phyloP scores from a whole-genome alignment of 2,113 vertebrate genomes.

The Podarcis raffonei region DNA sequence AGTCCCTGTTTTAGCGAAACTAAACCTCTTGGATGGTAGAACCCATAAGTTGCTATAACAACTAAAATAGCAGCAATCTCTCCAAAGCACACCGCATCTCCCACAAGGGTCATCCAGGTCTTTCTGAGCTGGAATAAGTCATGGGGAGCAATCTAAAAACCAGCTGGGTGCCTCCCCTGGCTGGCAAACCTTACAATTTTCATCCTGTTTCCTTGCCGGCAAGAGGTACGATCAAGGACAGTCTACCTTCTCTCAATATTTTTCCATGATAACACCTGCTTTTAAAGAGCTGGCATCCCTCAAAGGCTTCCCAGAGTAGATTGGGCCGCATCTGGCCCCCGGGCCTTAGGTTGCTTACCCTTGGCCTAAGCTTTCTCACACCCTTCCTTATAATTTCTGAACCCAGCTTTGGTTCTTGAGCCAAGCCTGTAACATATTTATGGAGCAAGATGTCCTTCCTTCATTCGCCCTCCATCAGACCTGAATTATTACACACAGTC shows the following conservation, averaged over 20 bases:
- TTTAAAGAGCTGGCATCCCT: constrained; percentile 36
- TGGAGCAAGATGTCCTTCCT: neutral
- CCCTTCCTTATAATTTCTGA: neutral
- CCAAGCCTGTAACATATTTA: neutral
- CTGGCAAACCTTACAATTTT: constrained; percentile 42
- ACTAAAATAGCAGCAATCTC: constrained; percentile 3
- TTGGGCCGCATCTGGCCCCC: too few relatives aligned
- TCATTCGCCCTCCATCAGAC: constrained; percentile 2
- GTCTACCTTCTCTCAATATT: constrained; percentile 24
- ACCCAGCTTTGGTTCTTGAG: neutral
- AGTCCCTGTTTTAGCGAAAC: neutral
- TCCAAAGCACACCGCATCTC: constrained; percentile 16
- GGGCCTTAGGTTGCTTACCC: too few relatives aligned
- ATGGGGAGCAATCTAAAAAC: constrained; percentile 17
- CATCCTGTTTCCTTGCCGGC: constrained; percentile 38
- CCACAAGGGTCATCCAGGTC: constrained; percentile 1
- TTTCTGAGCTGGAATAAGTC: constrained; percentile 35
- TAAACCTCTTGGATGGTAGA: neutral
- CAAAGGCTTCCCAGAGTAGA: constrained; percentile 25
- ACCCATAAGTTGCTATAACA: neutral
- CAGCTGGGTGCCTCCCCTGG: constrained; percentile 33
- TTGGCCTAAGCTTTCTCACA: neutral
- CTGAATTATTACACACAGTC: constrained; percentile 31
- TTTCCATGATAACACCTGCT: constrained; percentile 14
- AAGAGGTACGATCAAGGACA: neutral